Conservation (phyloP, 2,797 vertebrate genomes). For the Squalus acanthias region DNA sequence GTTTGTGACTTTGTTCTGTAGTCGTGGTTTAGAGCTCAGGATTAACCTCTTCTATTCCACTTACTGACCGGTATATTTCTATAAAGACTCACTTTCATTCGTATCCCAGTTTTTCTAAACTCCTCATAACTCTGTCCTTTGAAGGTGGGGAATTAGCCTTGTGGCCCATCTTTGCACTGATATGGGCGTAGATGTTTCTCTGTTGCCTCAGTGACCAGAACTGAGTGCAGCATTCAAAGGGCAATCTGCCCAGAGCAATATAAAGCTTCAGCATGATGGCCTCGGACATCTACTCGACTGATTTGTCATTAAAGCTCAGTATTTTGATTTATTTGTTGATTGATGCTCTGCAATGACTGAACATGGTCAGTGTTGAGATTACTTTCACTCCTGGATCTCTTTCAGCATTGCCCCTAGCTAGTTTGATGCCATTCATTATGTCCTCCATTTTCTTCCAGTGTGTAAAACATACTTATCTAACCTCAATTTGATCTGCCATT, state of each 20-base stretch:
- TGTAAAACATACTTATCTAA: too few species aligned
- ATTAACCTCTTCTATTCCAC: neutral
- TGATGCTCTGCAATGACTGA: neutral
- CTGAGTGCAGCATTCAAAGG: neutral
- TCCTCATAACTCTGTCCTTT: neutral
- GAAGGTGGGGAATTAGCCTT: neutral
- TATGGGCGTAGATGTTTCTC: neutral
- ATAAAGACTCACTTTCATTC: neutral
- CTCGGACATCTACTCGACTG: neutral
- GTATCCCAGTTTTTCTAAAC: neutral
- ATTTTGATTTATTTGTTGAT: neutral
- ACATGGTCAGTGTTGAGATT: neutral
- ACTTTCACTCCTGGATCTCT: neutral
- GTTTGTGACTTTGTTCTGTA: neutral
- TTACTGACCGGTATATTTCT: neutral
- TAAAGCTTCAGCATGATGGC: neutral
- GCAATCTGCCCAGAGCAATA: neutral
- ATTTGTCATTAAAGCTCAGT: neutral
- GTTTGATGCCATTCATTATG: neutral
- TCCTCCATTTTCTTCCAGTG: too few species aligned
- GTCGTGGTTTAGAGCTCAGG: neutral
- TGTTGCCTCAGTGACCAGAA: neutral
- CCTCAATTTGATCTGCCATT: neutral
- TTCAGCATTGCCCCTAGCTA: neutral
- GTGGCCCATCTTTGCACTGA: neutral